These are phyloP conservation scores for Cinclus mexicanus DNA, from an alignment of 2,113 vertebrate species.

Conservation along the genomic window DNA sequence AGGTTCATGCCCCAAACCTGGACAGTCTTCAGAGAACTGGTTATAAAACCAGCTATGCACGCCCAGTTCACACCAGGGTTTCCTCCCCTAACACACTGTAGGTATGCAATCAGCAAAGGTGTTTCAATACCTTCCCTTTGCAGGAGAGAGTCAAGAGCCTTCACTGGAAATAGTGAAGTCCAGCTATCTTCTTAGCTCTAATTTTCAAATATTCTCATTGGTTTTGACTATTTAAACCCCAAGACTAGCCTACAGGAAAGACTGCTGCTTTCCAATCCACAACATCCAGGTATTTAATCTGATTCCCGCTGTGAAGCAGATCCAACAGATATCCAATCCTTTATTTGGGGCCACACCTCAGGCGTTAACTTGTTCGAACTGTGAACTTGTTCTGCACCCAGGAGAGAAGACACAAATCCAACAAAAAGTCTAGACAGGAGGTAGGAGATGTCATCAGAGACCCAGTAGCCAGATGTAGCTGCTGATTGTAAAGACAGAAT, in stretches of 20 bases:
- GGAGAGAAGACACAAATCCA: constrained; percentile 71
- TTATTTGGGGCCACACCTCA: not conserved
- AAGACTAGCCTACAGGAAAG: not conserved
- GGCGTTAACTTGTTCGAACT: not conserved
- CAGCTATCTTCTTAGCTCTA: not conserved
- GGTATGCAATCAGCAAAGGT: not conserved
- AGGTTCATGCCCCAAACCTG: constrained; percentile 90
- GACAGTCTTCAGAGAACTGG: not conserved
- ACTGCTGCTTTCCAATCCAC: not conserved
- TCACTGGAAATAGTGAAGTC: not conserved
- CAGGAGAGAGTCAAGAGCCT: not conserved
- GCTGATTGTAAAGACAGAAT: constrained; percentile 96
- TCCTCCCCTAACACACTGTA: accelerated
- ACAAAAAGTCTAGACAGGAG: constrained; percentile 67
- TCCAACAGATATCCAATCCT: constrained; percentile 22
- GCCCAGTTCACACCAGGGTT: not conserved
- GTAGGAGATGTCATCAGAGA: constrained; percentile 87
- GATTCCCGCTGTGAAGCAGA: not conserved
- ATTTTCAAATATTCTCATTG: not conserved
- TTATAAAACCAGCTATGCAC: not conserved
- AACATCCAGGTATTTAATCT: not conserved
- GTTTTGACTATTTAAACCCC: not conserved
- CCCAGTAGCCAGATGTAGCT: constrained; percentile 99
- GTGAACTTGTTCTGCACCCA: constrained; percentile 32
- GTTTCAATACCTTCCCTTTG: not conserved